phyloP scores from a whole-genome alignment of 2,888 invertebrate species.

The Hoplodrina blanda region DNA sequence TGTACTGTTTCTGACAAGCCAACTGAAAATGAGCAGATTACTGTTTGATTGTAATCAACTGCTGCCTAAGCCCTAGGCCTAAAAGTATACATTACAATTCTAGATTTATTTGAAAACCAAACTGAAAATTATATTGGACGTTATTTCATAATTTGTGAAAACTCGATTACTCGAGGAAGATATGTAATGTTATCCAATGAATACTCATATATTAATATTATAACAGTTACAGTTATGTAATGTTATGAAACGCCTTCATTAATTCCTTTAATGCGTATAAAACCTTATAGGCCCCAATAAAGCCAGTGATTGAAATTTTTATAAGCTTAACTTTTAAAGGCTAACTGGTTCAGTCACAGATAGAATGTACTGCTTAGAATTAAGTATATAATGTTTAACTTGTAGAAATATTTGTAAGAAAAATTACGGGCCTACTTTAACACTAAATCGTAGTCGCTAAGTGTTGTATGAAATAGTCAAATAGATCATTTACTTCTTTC shows the following conservation, averaged over 20 bases:
- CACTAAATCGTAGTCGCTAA: not conserved
- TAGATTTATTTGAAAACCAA: not conserved
- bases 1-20: not conserved
- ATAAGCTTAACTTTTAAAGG: slow-evolving; percentile 18
- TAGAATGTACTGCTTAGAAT: not conserved
- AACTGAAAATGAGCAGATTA: too few species aligned
- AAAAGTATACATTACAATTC: not conserved
- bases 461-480: too few species aligned
- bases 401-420: slow-evolving; percentile 6
- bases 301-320: slow-evolving; percentile 10
- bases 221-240: not conserved
- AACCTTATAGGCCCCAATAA: not conserved
- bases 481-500: too few species aligned
- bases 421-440: slow-evolving; percentile 5
- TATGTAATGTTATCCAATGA: not conserved
- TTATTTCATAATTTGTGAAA: not conserved
- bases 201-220: not conserved
- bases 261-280: not conserved
- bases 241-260: not conserved
- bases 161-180: not conserved
- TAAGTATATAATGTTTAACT: not conserved
- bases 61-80: not conserved
- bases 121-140: too few species aligned
- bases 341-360: slow-evolving; percentile 10
- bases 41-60: too few species aligned